Conservation (phyloP, 2,797 vertebrate species). For the Hapalemur alaotrensis region DNA sequence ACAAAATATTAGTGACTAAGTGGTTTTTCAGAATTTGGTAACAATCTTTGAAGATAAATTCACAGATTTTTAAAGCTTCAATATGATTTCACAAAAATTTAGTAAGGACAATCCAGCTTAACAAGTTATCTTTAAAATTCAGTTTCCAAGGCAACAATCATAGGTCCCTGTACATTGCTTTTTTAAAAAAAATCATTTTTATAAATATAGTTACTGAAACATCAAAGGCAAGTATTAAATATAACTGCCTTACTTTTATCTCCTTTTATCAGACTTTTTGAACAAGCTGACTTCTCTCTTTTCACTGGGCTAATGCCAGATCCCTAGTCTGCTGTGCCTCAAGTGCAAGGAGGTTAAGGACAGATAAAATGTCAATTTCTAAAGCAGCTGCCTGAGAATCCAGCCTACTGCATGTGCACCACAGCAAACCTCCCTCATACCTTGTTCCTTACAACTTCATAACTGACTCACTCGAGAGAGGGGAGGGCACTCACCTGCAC, state of each 20-base stretch:
- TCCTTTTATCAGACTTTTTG: conserved; percentile 65
- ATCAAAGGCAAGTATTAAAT: conserved; percentile 74
- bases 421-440: background rate
- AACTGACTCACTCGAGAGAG: background rate
- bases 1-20: conserved; percentile 63
- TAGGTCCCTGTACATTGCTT: conserved; percentile 76
- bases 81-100: conserved; percentile 72
- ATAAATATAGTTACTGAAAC: conserved; percentile 70
- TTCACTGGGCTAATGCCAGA: conserved; percentile 64
- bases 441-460: background rate
- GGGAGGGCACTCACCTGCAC: conserved; percentile 91
- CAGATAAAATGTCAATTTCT: background rate
- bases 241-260: conserved; percentile 75
- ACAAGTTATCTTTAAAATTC: conserved; percentile 83
- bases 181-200: conserved; percentile 75
- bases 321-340: background rate
- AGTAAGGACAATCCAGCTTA: conserved; percentile 79
- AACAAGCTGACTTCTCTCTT: conserved; percentile 49
- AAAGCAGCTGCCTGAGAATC: background rate
- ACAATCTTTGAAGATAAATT: conserved; percentile 53
- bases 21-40: conserved; percentile 57
- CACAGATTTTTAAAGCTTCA: conserved; percentile 51
- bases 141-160: conserved; percentile 85
- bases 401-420: background rate
- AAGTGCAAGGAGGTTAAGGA: background rate